Base-by-base conservation (phyloP, 2,888 invertebrate genomes). In the Cinara cedri region DNA sequence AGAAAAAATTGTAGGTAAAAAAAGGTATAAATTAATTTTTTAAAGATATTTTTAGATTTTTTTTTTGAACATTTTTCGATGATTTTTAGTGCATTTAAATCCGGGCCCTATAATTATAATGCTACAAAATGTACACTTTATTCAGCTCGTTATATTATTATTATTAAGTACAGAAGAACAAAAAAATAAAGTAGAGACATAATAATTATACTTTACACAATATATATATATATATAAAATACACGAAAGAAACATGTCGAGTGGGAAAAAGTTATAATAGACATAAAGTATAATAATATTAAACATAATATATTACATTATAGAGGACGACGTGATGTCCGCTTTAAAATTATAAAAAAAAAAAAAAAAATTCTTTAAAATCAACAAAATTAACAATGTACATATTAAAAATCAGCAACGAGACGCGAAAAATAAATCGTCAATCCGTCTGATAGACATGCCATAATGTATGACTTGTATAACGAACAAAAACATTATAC, bases 361-460 rank as follows among this genome's bases (percentile, higher is more conserved):
- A 34, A 34, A 34, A 66, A 66, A 57, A 76, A 66, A 51, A 72
- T 49, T 51, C 60, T 26, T 70, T 78, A 78, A 70, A 70, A 70
- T 78, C 70, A 78, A 78, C 78, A 78, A 75, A 76, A 66, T 46
- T 34, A 68, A 81, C 84, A 84, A 78, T 75, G 13, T 10, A 13
- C 13, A 75, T 72, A 82, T 44, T 24, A 24, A 42, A 51, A 4
- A 24, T 63, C 21, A 42, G 54, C 21, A n/a, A 54, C 16, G 63
- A 44, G n/a, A 24, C 16, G 34, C 34, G 49, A n/a, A 14, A 26
- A 72, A 11, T 44, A 42, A 60, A 60, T 26, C 3, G 16, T 46
- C 8, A 8, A 49, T 16, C 9, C 13, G n/a, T 62, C 26, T 14
- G 13, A 60, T 19, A 62, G 26, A 60, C 60, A 14, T 19, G 24